Conservation (phyloP, 2,888 invertebrate species). For the Balanococcus diminutus region DNA sequence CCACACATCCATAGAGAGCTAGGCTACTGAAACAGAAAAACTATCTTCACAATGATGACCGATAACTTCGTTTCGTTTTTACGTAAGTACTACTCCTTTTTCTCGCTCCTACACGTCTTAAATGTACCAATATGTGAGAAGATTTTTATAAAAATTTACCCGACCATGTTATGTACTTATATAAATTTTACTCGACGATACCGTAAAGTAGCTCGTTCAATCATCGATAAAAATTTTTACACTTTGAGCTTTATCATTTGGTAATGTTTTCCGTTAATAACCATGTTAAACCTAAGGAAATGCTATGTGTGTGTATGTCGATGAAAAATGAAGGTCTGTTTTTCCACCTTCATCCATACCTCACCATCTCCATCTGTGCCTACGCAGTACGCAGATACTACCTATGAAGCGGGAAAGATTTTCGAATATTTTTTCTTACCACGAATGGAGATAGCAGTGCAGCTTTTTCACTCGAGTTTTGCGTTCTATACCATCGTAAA, state of each 20-base stretch:
- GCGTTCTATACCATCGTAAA: not conserved
- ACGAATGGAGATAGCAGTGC: conserved; percentile 11
- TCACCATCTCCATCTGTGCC: not conserved
- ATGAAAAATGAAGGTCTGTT: conserved; percentile 15
- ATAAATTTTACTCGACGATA: not conserved
- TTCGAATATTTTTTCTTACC: conserved; percentile 11
- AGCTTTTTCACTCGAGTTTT: not conserved
- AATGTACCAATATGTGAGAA: not conserved
- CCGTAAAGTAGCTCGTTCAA: not conserved
- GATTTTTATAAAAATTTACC: conserved; percentile 12
- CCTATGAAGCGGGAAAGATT: not conserved
- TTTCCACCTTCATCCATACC: not conserved
- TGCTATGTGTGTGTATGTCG: not conserved
- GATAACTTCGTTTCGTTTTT: conserved; percentile 15
- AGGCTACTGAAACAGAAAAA: not conserved
- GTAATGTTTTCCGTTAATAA: conserved; percentile 26
- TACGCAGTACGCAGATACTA: not conserved
- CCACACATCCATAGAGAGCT: too few species aligned
- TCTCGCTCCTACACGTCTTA: too few species aligned
- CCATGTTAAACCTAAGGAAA: conserved; percentile 17
- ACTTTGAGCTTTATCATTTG: conserved; percentile 15
- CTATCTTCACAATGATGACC: conserved; percentile 12
- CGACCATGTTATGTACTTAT: not conserved
- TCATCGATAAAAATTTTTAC: conserved; percentile 21
- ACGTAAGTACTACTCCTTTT: too few species aligned